Percentiles rank a stretch among this genome's conserved stretches.
These are phyloP conservation scores for Solen grandis DNA, from an alignment of 1,140 invertebrate species.

Conservation along the genomic window DNA sequence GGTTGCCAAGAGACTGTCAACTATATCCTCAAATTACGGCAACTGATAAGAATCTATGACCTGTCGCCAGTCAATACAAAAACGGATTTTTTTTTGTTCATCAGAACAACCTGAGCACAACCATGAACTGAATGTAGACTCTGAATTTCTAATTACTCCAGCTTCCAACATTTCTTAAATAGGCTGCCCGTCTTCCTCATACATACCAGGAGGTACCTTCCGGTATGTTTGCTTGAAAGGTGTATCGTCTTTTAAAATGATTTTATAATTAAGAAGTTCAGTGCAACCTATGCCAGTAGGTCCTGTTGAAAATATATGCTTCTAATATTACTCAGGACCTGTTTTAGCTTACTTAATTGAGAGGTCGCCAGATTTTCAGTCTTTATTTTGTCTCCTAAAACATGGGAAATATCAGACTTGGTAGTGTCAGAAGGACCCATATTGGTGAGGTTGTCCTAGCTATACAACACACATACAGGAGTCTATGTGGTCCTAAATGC, in stretches of 20 bases:
- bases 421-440: too few relatives aligned
- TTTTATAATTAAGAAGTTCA: slow-evolving; percentile 27
- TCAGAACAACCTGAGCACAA: slow-evolving; percentile 15
- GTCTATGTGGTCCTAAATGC: too few relatives aligned
- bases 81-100: background rate
- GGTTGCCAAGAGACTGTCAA: slow-evolving; percentile 2
- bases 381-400: too few relatives aligned
- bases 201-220: too few relatives aligned
- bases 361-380: too few relatives aligned
- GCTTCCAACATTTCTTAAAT: slow-evolving; percentile 21
- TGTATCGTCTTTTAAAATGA: slow-evolving; percentile 23
- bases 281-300: slow-evolving; percentile 22
- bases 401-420: too few relatives aligned
- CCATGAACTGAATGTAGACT: slow-evolving; percentile 1
- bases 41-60: slow-evolving; percentile 1
- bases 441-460: too few relatives aligned
- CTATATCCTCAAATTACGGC: slow-evolving; percentile 16
- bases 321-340: slow-evolving; percentile 35
- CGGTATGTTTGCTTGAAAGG: slow-evolving; percentile 26
- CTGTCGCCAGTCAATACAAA: slow-evolving; percentile 25
- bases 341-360: slow-evolving; percentile 3
- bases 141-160: slow-evolving; percentile 7
- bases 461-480: too few relatives aligned
- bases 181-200: slow-evolving; percentile 25
- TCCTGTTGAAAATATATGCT: slow-evolving; percentile 25